A percentile compares a stretch with the other conserved stretches of the same genome.
Conservation (phyloP, 2,888 invertebrate genomes). For the Platynereis dumerilii region DNA sequence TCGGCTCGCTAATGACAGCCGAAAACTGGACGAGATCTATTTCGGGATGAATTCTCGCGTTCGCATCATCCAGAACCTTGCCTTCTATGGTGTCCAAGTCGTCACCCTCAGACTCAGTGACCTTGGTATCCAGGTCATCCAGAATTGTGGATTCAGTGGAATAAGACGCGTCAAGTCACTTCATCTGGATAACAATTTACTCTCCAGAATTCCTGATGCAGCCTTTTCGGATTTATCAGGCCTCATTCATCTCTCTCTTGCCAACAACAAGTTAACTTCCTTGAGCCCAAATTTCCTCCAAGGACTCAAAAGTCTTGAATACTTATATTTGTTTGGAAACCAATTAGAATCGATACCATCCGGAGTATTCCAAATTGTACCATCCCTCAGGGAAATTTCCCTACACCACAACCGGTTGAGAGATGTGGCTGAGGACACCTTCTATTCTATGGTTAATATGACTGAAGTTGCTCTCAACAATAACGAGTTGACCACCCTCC, state of each 20-base stretch:
- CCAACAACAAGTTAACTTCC: conserved; percentile 8
- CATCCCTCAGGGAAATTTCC: conserved; percentile 6
- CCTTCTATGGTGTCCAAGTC: too few relatives aligned
- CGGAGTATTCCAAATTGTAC: conserved; percentile 11
- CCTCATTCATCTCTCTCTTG: conserved; percentile 11
- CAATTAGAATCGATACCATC: conserved; percentile 3
- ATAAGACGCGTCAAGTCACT: conserved; percentile 4
- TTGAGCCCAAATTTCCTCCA: conserved; percentile 10
- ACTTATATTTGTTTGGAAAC: conserved; percentile 17
- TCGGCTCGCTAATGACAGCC: too few relatives aligned
- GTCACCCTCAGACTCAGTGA: too few relatives aligned
- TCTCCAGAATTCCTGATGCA: conserved; percentile 1
- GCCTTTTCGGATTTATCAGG: conserved; percentile 8
- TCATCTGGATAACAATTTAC: conserved; percentile 19
- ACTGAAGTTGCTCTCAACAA: background rate
- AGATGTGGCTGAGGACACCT: conserved; percentile 5
- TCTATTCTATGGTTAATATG: background rate
- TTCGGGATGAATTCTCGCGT: too few relatives aligned
- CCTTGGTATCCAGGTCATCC: too few relatives aligned
- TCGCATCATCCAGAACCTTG: too few relatives aligned
- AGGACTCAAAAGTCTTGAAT: conserved; percentile 11
- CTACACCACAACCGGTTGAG: conserved; percentile 6
- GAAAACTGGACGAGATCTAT: too few relatives aligned
- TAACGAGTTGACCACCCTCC: background rate
- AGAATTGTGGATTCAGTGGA: too few relatives aligned